Evolutionary conservation across 2,113 vertebrate genomes (phyloP), one percentile per base, ranked within the genome.

Genomic region (Embiotoca jacksoni): DNA sequence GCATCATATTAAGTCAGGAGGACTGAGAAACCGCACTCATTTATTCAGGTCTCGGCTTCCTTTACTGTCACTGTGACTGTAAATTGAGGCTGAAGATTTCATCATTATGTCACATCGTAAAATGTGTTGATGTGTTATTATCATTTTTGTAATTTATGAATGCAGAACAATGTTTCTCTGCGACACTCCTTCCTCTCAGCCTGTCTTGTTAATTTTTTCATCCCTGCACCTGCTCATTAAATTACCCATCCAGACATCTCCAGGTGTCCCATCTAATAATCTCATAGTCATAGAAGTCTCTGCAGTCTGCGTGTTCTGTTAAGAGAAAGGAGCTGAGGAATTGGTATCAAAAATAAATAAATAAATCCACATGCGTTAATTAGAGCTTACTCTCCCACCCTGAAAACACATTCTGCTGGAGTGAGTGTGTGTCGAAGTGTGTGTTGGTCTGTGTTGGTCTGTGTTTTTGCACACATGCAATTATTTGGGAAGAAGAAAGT

Each of bases 41-140:
- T 36, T 59, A 54, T 41, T 47, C 23, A 57, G 32, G 10, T 72
- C 16, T 44, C 32, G 5, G 6, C 15, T 71, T 54, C 63, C 32
- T 73, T 75, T 55, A 37, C 52, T 2, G 16, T 65, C 39, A 46
- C 23, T 31, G 37, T 7, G 13, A 72, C 65, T 23, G 76, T 86
- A 89, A 89, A 87, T 82, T 68, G 7, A 78, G 71, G 63, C 54
- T 2, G 44, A 61, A 68, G 53, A 3, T 79, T 75, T 84, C 74
- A 58, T 72, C 31, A 86, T 88, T 71, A 76, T 77, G 70, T 64
- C 59, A 39, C 56, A 3, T 15, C 31, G 6, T 84, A 83, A 92
- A 87, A 64, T 31, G 76, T 75, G 64, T 80, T 83, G 72, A 85
- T 81, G 67, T 72, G 55, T 77, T 71, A 74, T 85, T 71, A 89